phyloP scores from a whole-genome alignment of 2,113 vertebrate species.

The Salvator merianae region DNA sequence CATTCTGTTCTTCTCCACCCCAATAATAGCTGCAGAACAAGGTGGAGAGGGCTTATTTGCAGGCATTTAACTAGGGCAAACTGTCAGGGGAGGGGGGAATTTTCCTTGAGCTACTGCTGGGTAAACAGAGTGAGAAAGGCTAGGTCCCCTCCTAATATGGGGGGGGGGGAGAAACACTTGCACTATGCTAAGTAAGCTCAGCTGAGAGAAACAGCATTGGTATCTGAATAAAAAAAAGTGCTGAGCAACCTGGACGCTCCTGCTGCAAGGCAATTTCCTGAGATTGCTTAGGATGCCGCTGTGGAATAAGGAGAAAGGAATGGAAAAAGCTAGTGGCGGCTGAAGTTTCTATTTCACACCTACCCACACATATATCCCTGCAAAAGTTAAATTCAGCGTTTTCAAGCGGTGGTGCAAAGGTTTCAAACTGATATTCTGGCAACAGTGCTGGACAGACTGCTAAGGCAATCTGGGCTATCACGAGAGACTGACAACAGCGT shows the following conservation, averaged over 20 bases:
- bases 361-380: too few relatives aligned
- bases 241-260: not conserved
- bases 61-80: not conserved
- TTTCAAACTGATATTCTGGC: not conserved
- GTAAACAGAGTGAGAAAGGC: not conserved
- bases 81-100: not conserved
- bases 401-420: not conserved
- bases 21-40: not conserved
- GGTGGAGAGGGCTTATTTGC: not conserved
- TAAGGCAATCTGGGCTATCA: not conserved
- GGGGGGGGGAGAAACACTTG: not conserved
- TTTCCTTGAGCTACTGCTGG: too few relatives aligned
- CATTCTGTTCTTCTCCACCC: not conserved
- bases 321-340: not conserved
- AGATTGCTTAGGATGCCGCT: not conserved
- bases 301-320: too few relatives aligned
- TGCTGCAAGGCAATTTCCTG: not conserved
- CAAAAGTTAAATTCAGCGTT: not conserved
- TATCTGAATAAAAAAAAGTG: not conserved
- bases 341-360: too few relatives aligned
- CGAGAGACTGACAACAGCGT: slow-evolving; percentile 13
- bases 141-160: too few relatives aligned
- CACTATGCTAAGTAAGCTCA: not conserved
- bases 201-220: not conserved
- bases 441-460: not conserved